Conservation (phyloP, 2,888 invertebrate species). For the Drosophila paranaensis region DNA sequence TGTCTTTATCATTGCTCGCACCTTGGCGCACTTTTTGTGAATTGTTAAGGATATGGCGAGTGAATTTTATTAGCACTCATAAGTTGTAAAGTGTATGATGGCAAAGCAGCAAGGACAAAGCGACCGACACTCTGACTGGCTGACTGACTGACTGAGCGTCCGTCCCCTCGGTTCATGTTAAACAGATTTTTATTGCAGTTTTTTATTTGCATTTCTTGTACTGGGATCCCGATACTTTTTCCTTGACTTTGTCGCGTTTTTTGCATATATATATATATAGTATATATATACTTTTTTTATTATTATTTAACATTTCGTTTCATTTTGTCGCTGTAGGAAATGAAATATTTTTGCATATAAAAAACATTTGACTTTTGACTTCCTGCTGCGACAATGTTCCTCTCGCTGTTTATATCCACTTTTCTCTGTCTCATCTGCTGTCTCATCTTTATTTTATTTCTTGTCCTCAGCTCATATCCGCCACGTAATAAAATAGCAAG, state of each 20-base stretch:
- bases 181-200: constrained; percentile 80
- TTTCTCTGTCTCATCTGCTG: constrained; percentile 22
- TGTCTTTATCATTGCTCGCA: constrained; percentile 61
- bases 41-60: constrained; percentile 67
- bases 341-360: constrained; percentile 81
- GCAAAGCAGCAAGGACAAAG: constrained; percentile 32
- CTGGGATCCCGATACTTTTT: constrained; percentile 36
- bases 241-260: constrained; percentile 54
- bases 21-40: constrained; percentile 66
- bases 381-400: constrained; percentile 78
- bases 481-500: constrained; percentile 78
- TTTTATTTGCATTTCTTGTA: constrained; percentile 63
- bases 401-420: constrained; percentile 69
- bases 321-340: constrained; percentile 70
- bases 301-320: constrained; percentile 74
- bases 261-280: constrained; percentile 4
- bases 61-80: constrained; percentile 77
- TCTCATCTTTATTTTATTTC: constrained; percentile 57
- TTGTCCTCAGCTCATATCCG: constrained; percentile 68
- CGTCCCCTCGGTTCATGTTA: constrained; percentile 67
- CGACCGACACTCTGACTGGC: constrained; percentile 29
- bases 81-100: constrained; percentile 76
- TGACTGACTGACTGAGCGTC: constrained; percentile 42
- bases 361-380: constrained; percentile 76
- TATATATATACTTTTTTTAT: constrained; percentile 39